phyloP scores from a whole-genome alignment of 2,888 invertebrate species.

The Hesperia comma region DNA sequence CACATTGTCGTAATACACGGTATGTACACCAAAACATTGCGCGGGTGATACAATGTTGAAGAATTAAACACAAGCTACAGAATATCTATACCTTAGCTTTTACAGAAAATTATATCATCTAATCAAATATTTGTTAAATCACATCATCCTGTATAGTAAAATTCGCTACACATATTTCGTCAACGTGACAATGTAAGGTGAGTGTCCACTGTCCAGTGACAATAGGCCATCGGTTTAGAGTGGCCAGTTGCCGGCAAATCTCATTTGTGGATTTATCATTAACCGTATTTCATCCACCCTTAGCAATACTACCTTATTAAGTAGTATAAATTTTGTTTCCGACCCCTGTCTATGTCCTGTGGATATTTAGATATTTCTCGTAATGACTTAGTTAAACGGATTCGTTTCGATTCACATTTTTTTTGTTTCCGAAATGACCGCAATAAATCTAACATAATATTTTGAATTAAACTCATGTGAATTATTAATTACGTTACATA shows the following conservation, averaged over 20 bases:
- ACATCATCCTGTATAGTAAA: slow-evolving; percentile 58
- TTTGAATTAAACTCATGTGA: too few relatives aligned
- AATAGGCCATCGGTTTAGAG: slow-evolving; percentile 77
- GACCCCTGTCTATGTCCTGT: slow-evolving; percentile 67
- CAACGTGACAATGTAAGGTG: slow-evolving; percentile 77
- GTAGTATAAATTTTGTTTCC: slow-evolving; percentile 81
- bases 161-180: slow-evolving; percentile 56
- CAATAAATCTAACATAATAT: too few relatives aligned
- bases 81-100: too few relatives aligned
- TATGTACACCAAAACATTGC: too few relatives aligned
- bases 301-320: slow-evolving; percentile 76
- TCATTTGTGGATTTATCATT: slow-evolving; percentile 84
- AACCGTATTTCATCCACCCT: slow-evolving; percentile 82
- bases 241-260: slow-evolving; percentile 82
- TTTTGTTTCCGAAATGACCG: neutral
- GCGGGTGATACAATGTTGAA: too few relatives aligned
- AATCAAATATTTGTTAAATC: slow-evolving; percentile 3
- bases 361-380: slow-evolving; percentile 59
- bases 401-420: slow-evolving; percentile 23
- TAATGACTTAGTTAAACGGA: slow-evolving; percentile 26
- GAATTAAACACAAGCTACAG: too few relatives aligned
- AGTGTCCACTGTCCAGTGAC: slow-evolving; percentile 78
- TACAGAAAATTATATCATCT: too few relatives aligned
- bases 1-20: too few relatives aligned
- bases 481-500: too few relatives aligned